Base-by-base conservation (phyloP, 1,140 invertebrate genomes). In the Leptestheria dahalacensis region DNA sequence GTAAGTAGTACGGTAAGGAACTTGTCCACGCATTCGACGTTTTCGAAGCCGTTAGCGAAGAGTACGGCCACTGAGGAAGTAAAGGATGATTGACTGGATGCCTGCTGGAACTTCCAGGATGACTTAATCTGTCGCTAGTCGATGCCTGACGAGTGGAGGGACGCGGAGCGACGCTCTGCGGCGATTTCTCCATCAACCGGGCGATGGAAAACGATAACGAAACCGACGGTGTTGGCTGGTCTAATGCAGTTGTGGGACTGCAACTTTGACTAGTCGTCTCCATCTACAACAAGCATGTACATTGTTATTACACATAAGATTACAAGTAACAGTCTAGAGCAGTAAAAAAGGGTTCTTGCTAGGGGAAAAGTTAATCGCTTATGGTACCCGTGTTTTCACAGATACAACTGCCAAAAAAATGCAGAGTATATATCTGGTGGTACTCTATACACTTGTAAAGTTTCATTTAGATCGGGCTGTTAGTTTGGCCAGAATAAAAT, bases 151-250 rank as follows among this genome's bases (percentile, higher is more conserved):
- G 20, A 6, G 2, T 1, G 25, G 23, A 21, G 24, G 20, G 18
- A 6, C 24, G 18, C 18, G 20, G 23, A 18, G 12, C 28, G 4
- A 50, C 50, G 1, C 21, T 28, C n/a, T n/a, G 28, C 15, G 58
- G 26, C 25, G 48, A n/a, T 21, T 52, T 52, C n/a, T 60, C 48
- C 10, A 60, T 60, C 48, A 60, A 29, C 48, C 58, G 58, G 15
- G 58, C 58, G 47, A 60, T 60, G 26, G 58, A 60, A 18, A 60
- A 60, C n/a, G 58, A 60, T 33, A 60, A 24, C 18, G 49, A 49
- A 1, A 49, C 53, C 53, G 53, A 55, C 53, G 53, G 53, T 41
- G 33, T 41, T 41, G 33, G 15, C 15, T 41, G 33, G 6, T 41
- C 15, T 41, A 15, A 15, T 41, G 33, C 33, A 15, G 33, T 6